phyloP scores from a whole-genome alignment of 37 sponge, comb jelly and placozoan genomes.

The Crambe crambe region DNA sequence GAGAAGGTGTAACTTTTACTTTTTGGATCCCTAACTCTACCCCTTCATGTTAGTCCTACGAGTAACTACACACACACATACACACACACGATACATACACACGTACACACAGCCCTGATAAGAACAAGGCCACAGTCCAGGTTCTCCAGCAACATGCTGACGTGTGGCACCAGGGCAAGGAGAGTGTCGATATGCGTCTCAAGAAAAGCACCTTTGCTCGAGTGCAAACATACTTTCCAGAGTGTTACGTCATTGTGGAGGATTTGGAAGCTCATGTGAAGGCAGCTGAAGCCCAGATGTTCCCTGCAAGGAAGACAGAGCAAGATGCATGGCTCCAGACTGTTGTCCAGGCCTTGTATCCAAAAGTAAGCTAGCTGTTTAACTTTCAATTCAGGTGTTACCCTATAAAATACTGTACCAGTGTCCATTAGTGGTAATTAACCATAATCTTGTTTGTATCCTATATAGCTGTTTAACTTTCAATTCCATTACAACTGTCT shows the following conservation, averaged over 20 bases:
- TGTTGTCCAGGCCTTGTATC: conserved; percentile 1
- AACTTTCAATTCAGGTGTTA: too few relatives aligned
- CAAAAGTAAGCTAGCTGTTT: background rate
- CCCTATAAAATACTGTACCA: too few relatives aligned
- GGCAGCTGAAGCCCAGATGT: conserved; percentile 45
- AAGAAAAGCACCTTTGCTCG: background rate
- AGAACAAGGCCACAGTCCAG: conserved; percentile 24
- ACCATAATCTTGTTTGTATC: too few relatives aligned
- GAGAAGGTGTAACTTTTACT: too few relatives aligned
- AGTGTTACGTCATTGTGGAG: conserved; percentile 28
- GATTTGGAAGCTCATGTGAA: conserved; percentile 54
- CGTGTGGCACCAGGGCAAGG: conserved; percentile 32
- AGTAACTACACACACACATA: too few relatives aligned
- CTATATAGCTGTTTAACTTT: too few relatives aligned
- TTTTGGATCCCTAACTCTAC: too few relatives aligned
- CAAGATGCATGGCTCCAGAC: conserved; percentile 30
- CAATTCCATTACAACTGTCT: too few relatives aligned
- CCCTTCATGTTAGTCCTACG: too few relatives aligned
- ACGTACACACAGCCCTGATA: conserved; percentile 22
- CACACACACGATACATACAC: too few relatives aligned
- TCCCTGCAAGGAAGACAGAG: conserved; percentile 8
- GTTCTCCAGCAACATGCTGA: conserved; percentile 31
- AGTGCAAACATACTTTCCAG: conserved; percentile 41
- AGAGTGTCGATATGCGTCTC: conserved; percentile 40
- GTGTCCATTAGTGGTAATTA: too few relatives aligned